These are phyloP conservation scores for Liodrosophila aerea DNA, from an alignment of 2,888 invertebrate species.

Conservation along the genomic window DNA sequence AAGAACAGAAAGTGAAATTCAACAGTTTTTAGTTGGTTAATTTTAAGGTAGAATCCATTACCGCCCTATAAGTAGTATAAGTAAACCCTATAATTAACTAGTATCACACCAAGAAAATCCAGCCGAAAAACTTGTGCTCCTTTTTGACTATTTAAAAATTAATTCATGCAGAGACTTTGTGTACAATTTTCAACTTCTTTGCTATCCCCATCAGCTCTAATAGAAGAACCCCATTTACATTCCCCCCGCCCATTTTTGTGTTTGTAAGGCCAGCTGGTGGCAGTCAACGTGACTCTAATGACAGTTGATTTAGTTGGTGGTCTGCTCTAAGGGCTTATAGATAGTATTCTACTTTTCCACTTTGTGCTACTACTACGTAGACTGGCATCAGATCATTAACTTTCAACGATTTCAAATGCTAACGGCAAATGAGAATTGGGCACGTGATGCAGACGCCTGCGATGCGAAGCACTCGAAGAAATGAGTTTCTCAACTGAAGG, in stretches of 20 bases:
- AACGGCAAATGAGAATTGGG: conserved; percentile 69
- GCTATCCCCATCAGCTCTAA: no score
- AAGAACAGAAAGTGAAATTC: no score
- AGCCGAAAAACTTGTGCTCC: conserved; percentile 20
- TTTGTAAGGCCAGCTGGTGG: conserved; percentile 41
- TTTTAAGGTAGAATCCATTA: conserved; percentile 35
- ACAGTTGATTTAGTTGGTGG: conserved; percentile 66
- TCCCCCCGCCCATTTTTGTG: neutral
- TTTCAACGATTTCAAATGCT: conserved; percentile 64
- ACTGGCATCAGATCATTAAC: conserved; percentile 73
- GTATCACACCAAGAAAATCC: conserved; percentile 19
- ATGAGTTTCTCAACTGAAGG: conserved; percentile 34
- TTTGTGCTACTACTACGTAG: conserved; percentile 54
- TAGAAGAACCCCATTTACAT: neutral
- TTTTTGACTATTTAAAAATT: conserved; percentile 62
- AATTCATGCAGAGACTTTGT: conserved; percentile 64
- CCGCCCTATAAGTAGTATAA: conserved; percentile 19
- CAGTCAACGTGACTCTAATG: conserved; percentile 57
- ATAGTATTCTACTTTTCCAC: conserved; percentile 16
- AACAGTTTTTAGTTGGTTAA: conserved; percentile 15
- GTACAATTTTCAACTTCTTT: conserved; percentile 27
- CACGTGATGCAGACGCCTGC: conserved; percentile 60
- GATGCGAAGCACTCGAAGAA: conserved; percentile 51
- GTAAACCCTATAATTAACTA: conserved; percentile 59
- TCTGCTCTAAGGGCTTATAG: conserved; percentile 42